Base-by-base conservation (phyloP, 2,888 invertebrate species). In the Polyploca ridens region DNA sequence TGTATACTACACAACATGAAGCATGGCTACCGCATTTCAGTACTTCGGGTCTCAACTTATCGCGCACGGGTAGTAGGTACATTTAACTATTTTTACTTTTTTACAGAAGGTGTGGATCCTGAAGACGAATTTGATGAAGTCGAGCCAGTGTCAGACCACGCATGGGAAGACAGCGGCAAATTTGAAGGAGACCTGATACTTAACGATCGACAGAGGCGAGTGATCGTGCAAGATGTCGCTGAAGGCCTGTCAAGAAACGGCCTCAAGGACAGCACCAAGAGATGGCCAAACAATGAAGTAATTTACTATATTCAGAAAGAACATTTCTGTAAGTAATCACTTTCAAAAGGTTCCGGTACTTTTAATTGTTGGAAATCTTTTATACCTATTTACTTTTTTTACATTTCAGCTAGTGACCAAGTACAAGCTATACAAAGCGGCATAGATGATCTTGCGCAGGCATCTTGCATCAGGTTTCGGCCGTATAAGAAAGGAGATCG, bases 101-200 rank as follows among this genome's bases (percentile, higher is more conserved):
- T 79, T 74, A 66, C 69, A 86, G 86, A 85, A 83, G 90, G 89
- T 63, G 83, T 81, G 7, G 79, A 82, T 62, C 79, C 87, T 14
- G 86, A 87, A 27, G 81, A 77, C 61, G 82, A 87, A 19, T 81
- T 78, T 63, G 93, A 93, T 44, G 91, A 90, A 63, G 89, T 88
- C 3, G 90, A 90, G 27, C 63, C 72, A 1, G 74, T 85, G 58
- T 86, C 90, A 41, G 93, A 93, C 64, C 84, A 94, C 66, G 91
- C 94, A 7, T 94, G 94, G 93, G 94, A 94, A 72, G 89, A 91
- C 46, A 94, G 94, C 69, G 94, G 94, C 8, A 91, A 94, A 73
- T 94, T 95, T 66, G 95, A 95, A 72, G 95, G 95, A 13, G 95
- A 95, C 70, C 85, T 95, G 35, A 87, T 94, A 62, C 84, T 94